Base-by-base conservation (phyloP, 1,140 invertebrate genomes). In the Oryctes rhinoceros region DNA sequence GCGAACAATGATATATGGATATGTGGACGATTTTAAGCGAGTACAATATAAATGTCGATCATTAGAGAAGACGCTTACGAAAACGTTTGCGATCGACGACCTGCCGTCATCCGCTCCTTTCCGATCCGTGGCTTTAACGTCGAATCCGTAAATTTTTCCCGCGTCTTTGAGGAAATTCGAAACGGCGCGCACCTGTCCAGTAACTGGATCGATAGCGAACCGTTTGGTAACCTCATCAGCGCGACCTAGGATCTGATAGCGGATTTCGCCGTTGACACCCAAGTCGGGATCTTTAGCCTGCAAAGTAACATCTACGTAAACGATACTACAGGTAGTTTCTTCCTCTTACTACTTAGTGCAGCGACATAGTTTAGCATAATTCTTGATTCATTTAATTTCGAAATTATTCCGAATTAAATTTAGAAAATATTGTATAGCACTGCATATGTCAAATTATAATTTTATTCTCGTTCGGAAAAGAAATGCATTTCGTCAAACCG, bases 71-170 rank as follows among this genome's bases (percentile, higher is more conserved):
- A 47, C 15, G 39, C 93, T 92, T 87, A 95, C 94, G 87, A 95
- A 94, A 80, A 96, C 94, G 85, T 95, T 96, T 65, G 93, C 93
- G 75, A 96, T 95, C 30, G 94, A 92, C 35, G 94, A 95, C 79
- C 91, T 91, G 0, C 95, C 95, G 85, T 94, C 93, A 82, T 94
- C 92, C 49, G 92, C 92, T 0, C 95, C 95, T 67, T 89, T 85
- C 80, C 91, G 91, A 85, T 97, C 95, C 0, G 94, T 96, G 4
- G 95, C 95, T 88, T 95, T 95, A n/a, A 96, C 94, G 88, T 96
- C 95, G 84, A 96, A 96, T 3, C 94, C 94, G 84, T 94, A 96
- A 49, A 96, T 92, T 80, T 91, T 89, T 3, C 94, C 94, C 15
- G 92, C 92, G 76, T 94, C 93, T 48, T 91, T 88, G 1, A 89